Conservation (phyloP, 2,888 invertebrate genomes). For the Flexamia atlantica region DNA sequence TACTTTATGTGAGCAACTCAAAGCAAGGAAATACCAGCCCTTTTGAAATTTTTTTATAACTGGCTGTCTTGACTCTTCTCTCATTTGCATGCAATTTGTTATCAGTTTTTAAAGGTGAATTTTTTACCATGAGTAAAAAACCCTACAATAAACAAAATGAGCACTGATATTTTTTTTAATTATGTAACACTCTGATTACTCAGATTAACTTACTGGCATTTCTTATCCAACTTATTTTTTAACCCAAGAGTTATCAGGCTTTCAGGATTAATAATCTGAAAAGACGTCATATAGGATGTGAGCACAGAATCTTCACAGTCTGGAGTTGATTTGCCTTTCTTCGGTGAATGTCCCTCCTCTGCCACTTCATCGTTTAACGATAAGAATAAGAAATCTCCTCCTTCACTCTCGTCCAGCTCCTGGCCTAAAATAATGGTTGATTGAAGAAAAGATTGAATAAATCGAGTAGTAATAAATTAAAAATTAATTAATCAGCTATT, state of each 20-base stretch:
- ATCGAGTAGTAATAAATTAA: background rate
- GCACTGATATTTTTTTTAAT: background rate
- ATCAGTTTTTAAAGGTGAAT: no score
- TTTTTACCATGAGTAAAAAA: no score
- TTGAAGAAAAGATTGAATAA: background rate
- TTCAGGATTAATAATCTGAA: conserved; percentile 54
- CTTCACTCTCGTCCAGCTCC: conserved; percentile 45
- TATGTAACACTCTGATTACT: no score
- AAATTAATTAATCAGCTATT: no score
- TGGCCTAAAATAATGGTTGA: conserved; percentile 4
- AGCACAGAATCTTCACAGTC: conserved; percentile 9
- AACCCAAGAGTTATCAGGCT: conserved; percentile 47
- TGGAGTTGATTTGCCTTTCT: conserved; percentile 9
- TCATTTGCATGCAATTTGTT: no score
- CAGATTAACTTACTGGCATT: conserved; percentile 35
- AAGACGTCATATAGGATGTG: background rate
- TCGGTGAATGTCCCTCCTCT: background rate
- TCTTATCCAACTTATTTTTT: conserved; percentile 47
- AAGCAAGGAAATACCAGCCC: no score
- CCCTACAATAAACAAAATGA: no score
- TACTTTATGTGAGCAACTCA: no score
- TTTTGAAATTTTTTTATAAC: no score
- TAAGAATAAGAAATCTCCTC: conserved; percentile 38
- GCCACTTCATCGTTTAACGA: conserved; percentile 37
- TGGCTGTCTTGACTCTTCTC: no score